Percentiles rank a stretch among this genome's conserved stretches.
Conservation (phyloP, 2,113 vertebrate genomes). For the Craseonycteris thonglongyai region DNA sequence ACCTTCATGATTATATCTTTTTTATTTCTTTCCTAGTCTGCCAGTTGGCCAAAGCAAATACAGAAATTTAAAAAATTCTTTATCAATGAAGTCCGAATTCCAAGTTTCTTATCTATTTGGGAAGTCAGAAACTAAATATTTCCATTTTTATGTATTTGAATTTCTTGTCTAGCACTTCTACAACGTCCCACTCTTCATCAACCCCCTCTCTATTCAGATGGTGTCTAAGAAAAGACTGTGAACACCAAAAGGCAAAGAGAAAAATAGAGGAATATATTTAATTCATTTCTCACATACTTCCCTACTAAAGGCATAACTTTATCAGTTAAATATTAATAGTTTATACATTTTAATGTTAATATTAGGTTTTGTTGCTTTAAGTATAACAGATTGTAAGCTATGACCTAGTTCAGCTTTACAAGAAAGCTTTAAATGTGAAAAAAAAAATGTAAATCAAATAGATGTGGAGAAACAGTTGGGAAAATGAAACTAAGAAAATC, state of each 20-base stretch:
- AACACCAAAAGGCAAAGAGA: background rate
- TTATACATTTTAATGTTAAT: background rate
- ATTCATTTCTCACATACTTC: background rate
- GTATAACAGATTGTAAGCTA: background rate
- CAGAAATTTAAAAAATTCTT: background rate
- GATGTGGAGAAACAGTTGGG: background rate
- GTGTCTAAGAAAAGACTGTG: background rate
- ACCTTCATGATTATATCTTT: background rate
- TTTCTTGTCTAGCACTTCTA: background rate
- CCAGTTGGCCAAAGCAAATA: background rate
- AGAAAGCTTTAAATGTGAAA: background rate
- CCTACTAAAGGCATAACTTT: background rate
- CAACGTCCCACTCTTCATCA: background rate
- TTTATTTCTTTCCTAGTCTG: background rate
- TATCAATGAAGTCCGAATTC: background rate
- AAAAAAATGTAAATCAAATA: background rate
- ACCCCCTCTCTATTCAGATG: background rate
- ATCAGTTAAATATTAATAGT: background rate
- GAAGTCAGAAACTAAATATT: background rate
- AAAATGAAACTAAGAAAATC: background rate
- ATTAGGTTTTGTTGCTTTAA: background rate
- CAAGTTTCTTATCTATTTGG: background rate
- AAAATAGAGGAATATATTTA: background rate
- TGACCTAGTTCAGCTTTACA: background rate
- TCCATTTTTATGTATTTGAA: background rate